Base-by-base conservation (phyloP, 1,140 invertebrate genomes). In the Coptotermes formosanus region DNA sequence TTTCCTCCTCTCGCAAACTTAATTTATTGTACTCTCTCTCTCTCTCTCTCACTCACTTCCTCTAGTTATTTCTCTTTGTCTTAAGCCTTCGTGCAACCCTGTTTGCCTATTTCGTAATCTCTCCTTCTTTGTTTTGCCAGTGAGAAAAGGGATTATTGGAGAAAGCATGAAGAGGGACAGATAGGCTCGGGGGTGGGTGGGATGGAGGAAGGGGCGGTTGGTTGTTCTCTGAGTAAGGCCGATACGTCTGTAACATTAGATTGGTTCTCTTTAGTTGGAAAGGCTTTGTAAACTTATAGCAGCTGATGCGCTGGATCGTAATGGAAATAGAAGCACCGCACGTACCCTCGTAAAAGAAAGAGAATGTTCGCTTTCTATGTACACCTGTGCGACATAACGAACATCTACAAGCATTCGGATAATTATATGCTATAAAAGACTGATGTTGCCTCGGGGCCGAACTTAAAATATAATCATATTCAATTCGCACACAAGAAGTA, bases 191-290 rank as follows among this genome's bases (percentile, higher is more conserved):
- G 52, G 52, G 52, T 55, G 64, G n/a, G 25, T 55, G 64, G n/a
- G 25, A 12, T 23, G 59, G 12, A 3, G 8, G 59, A 64, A 21
- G 59, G 19, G 55, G 55, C 1, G 55, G 55, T 14, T 8, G 19
- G 19, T 21, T 64, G 7, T n/a, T 64, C 59, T 64, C 59, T 64
- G 59, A 7, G 25, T 75, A 16, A 75, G 64, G n/a, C 25, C 64
- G 64, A 75, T 75, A 75, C 64, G n/a, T 75, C 64, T 75, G 64
- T 75, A 75, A 75, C 64, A 75, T 75, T 75, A 75, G n/a, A 75
- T 30, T 75, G 64, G 64, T 75, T 75, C 64, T 75, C 64, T 75
- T 30, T 75, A 75, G 25, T 75, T 30, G 25, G 64, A 75, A 55
- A 75, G 64, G 64, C 64, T 75, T 75, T 75, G 64, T 75, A 75